A percentile compares a stretch with the other conserved stretches of the same genome.
Evolutionary conservation across 2,797 vertebrate genomes (phyloP).

Genomic region (Carapus acus): DNA sequence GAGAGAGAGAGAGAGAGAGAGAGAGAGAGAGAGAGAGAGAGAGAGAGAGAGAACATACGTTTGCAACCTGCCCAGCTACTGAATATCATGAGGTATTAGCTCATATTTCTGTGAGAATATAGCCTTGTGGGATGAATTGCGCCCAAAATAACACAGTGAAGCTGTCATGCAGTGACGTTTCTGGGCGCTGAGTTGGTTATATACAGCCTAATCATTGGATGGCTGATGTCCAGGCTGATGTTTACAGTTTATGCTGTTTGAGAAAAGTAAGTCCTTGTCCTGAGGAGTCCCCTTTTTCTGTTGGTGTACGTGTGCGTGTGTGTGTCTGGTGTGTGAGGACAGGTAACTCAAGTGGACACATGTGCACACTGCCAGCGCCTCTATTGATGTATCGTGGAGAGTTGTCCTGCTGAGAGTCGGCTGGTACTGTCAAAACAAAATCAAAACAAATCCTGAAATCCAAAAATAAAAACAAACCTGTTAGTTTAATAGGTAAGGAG

Average conservation of each 20-base stretch:
- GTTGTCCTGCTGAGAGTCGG: conserved; percentile 18
- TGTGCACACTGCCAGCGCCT: conserved; percentile 3
- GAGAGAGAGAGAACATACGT: neutral
- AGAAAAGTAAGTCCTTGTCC: conserved; percentile 10
- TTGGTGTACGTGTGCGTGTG: conserved; percentile 8
- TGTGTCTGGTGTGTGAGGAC: neutral
- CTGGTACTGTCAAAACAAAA: conserved; percentile 30
- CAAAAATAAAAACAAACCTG: conserved; percentile 35
- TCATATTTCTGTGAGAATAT: conserved; percentile 5
- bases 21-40: neutral
- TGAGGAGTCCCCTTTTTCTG: conserved; percentile 15
- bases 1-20: neutral
- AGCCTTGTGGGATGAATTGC: neutral
- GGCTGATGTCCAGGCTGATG: neutral
- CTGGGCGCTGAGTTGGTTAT: neutral
- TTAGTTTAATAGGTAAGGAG: conserved; percentile 27
- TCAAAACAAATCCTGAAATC: too few relatives aligned
- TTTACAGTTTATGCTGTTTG: conserved; percentile 2
- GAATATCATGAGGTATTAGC: too few relatives aligned
- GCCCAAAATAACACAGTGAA: neutral
- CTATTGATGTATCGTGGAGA: conserved; percentile 44
- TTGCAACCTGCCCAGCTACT: too few relatives aligned
- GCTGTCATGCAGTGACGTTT: neutral
- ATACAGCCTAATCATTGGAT: conserved; percentile 2
- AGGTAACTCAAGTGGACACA: neutral